Evolutionary conservation across 2,888 invertebrate genomes (phyloP).

Genomic region (Drosophila mercatorum): DNA sequence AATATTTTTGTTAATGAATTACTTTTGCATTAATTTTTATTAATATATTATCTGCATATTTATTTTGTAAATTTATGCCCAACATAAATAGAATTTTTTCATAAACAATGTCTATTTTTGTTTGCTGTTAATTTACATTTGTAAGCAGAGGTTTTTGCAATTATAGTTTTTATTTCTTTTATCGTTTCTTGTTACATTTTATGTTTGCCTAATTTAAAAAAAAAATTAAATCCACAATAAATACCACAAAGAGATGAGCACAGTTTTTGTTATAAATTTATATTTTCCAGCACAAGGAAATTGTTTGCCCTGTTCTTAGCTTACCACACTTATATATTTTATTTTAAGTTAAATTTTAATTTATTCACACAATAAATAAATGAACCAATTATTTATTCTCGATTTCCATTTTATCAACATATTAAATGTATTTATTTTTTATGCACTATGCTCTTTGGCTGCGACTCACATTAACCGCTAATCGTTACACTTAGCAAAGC

Average conservation of each 20-base stretch:
- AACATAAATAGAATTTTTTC: neutral
- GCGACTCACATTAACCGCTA: constrained; percentile 22
- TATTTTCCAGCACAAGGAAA: neutral
- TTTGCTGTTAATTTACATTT: neutral
- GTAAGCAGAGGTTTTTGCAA: neutral
- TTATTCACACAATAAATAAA: neutral
- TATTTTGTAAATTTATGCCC: neutral
- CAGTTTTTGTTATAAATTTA: neutral
- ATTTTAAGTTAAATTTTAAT: neutral
- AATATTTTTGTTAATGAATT: too few relatives aligned
- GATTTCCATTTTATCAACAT: neutral
- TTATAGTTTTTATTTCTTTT: too few relatives aligned
- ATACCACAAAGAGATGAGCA: constrained; percentile 1
- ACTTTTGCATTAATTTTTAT: neutral
- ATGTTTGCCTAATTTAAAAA: too few relatives aligned
- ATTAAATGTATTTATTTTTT: neutral
- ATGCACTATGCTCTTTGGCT: constrained; percentile 7
- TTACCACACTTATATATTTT: neutral
- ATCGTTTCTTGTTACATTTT: too few relatives aligned
- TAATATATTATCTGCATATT: too few relatives aligned
- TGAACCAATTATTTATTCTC: neutral
- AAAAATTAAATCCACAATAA: neutral
- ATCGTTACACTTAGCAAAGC: constrained; percentile 23
- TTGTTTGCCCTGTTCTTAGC: neutral
- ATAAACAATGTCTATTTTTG: neutral